Conservation (phyloP, 1,140 invertebrate genomes). For the Drosophila bipectinata region DNA sequence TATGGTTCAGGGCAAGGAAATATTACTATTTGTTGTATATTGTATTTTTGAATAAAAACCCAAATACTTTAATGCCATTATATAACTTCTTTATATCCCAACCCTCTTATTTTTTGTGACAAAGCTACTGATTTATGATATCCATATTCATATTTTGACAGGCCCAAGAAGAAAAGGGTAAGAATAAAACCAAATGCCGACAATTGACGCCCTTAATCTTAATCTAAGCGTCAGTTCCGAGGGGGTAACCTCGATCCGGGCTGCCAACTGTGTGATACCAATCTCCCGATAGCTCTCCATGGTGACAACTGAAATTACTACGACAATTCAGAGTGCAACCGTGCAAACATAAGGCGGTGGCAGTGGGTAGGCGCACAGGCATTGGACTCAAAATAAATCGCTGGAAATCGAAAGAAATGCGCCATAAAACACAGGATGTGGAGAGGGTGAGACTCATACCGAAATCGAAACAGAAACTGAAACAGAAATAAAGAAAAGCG, state of each 20-base stretch:
- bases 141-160: constrained; percentile 42
- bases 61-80: background rate
- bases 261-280: constrained; percentile 51
- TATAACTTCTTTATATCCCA: background rate
- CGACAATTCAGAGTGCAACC: constrained; percentile 49
- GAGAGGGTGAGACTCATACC: constrained; percentile 8
- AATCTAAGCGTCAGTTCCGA: constrained; percentile 66
- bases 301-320: constrained; percentile 45
- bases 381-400: constrained; percentile 68
- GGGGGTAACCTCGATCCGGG: constrained; percentile 32
- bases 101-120: background rate
- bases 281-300: constrained; percentile 32
- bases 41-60: too few species aligned
- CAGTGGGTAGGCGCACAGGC: constrained; percentile 17
- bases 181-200: constrained; percentile 20
- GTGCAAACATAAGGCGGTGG: constrained; percentile 61
- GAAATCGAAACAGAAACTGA: constrained; percentile 21
- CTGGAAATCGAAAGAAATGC: constrained; percentile 69
- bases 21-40: background rate
- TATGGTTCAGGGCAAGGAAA: background rate
- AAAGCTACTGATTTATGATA: constrained; percentile 34
- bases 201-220: constrained; percentile 65
- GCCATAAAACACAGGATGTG: constrained; percentile 63
- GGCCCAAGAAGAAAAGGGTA: constrained; percentile 9
- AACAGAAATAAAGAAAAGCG: constrained; percentile 60